Percentiles rank a stretch among this genome's conserved stretches.
Conservation (phyloP, 2,113 vertebrate genomes). For the Pedionomus torquatus region DNA sequence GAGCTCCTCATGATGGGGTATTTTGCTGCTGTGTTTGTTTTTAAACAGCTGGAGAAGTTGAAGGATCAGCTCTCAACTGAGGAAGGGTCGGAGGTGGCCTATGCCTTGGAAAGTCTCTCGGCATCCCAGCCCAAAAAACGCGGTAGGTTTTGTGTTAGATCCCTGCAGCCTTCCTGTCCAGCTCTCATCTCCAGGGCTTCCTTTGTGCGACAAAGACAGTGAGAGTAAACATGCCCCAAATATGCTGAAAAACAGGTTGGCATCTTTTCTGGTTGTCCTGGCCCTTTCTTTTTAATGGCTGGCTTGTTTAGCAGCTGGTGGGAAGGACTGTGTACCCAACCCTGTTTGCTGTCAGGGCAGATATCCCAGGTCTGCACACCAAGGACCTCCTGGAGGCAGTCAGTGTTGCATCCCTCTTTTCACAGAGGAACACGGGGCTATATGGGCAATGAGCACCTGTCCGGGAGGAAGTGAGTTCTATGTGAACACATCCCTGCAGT, state of each 20-base stretch:
- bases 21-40: constrained; percentile 32
- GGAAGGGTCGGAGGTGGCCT: constrained; percentile 46
- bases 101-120: constrained; percentile 25
- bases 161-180: background rate
- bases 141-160: constrained; percentile 48
- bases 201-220: background rate
- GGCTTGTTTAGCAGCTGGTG: background rate
- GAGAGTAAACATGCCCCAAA: background rate
- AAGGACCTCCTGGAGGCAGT: background rate
- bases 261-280: background rate
- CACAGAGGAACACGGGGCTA: background rate
- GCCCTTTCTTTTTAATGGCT: background rate
- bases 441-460: background rate
- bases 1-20: background rate
- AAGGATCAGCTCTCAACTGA: constrained; percentile 50
- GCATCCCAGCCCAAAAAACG: constrained; percentile 60
- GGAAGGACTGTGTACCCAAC: background rate
- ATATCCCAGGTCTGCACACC: background rate
- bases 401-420: background rate
- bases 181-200: background rate
- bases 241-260: background rate
- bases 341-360: background rate
- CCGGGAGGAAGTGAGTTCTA: background rate
- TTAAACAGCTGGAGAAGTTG: constrained; percentile 66
- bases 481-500: accelerated